Percentiles rank a stretch among this genome's conserved stretches.
Conservation (phyloP, 2,888 invertebrate genomes). For the Campoplex nolae region DNA sequence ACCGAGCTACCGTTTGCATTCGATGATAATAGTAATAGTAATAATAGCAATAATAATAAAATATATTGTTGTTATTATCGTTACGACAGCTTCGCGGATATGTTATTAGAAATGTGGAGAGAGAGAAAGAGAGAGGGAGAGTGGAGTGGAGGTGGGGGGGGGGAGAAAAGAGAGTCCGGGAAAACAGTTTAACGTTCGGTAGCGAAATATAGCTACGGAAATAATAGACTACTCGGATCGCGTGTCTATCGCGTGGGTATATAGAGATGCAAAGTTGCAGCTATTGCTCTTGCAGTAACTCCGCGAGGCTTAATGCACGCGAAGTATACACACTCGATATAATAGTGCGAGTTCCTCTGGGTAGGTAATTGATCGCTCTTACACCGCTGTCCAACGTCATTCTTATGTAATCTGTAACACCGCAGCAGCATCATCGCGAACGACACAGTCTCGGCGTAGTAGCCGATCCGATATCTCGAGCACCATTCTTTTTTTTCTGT, state of each 20-base stretch:
- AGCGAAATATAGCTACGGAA: constrained; percentile 28
- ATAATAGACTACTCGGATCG: constrained; percentile 21
- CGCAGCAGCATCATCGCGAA: constrained; percentile 37
- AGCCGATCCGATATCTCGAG: constrained; percentile 18
- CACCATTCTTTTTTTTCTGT: background rate
- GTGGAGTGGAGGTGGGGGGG: too few relatives aligned
- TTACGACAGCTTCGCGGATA: background rate
- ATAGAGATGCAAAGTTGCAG: constrained; percentile 23
- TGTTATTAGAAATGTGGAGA: background rate
- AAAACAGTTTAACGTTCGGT: constrained; percentile 56
- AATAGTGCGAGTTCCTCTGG: constrained; percentile 32
- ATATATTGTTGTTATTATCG: constrained; percentile 24
- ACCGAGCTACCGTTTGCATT: constrained; percentile 10
- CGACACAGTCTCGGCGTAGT: constrained; percentile 31
- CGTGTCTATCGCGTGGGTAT: constrained; percentile 60
- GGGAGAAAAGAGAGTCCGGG: constrained; percentile 7
- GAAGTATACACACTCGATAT: constrained; percentile 7
- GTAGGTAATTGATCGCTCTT: constrained; percentile 70
- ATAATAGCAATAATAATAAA: constrained; percentile 2
- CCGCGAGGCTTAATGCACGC: constrained; percentile 16
- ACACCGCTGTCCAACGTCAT: constrained; percentile 60
- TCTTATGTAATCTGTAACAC: constrained; percentile 63
- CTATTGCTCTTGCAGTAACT: constrained; percentile 31
- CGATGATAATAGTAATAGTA: constrained; percentile 4
- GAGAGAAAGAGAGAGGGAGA: background rate